These are phyloP conservation scores for Drosophila parabipectinata DNA, from an alignment of 1,140 invertebrate species.

Conservation along the genomic window DNA sequence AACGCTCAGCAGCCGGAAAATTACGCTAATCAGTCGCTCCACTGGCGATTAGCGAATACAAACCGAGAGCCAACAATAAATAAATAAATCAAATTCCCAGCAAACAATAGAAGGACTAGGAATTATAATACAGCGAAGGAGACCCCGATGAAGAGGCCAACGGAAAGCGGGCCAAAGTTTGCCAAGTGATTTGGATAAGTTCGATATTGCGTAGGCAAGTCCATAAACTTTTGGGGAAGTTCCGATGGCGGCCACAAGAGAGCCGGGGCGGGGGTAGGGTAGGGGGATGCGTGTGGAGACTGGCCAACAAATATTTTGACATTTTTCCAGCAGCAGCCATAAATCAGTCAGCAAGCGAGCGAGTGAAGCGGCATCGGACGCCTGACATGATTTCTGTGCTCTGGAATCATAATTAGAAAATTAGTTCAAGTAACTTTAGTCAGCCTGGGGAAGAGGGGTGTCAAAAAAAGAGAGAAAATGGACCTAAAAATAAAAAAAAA, in stretches of 20 bases:
- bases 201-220: slow-evolving; percentile 63
- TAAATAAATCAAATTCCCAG: slow-evolving; percentile 77
- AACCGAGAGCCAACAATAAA: slow-evolving; percentile 64
- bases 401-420: slow-evolving; percentile 81
- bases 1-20: slow-evolving; percentile 60
- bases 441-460: slow-evolving; percentile 1
- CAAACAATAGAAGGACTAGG: slow-evolving; percentile 18
- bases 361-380: slow-evolving; percentile 32
- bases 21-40: slow-evolving; percentile 78
- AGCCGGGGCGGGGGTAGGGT: background rate
- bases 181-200: slow-evolving; percentile 77
- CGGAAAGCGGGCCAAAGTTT: slow-evolving; percentile 51
- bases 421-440: slow-evolving; percentile 59
- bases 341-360: slow-evolving; percentile 62
- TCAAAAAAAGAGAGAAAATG: background rate
- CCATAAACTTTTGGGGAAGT: slow-evolving; percentile 24
- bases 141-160: slow-evolving; percentile 4
- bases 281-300: slow-evolving; percentile 6
- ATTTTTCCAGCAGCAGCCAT: slow-evolving; percentile 77
- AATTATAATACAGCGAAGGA: slow-evolving; percentile 7
- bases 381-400: slow-evolving; percentile 72
- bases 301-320: slow-evolving; percentile 73
- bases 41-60: slow-evolving; percentile 66
- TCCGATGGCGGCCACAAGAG: background rate
- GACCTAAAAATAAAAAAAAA: background rate